phyloP scores from a whole-genome alignment of 2,888 invertebrate species.

The Tinea pellionella region DNA sequence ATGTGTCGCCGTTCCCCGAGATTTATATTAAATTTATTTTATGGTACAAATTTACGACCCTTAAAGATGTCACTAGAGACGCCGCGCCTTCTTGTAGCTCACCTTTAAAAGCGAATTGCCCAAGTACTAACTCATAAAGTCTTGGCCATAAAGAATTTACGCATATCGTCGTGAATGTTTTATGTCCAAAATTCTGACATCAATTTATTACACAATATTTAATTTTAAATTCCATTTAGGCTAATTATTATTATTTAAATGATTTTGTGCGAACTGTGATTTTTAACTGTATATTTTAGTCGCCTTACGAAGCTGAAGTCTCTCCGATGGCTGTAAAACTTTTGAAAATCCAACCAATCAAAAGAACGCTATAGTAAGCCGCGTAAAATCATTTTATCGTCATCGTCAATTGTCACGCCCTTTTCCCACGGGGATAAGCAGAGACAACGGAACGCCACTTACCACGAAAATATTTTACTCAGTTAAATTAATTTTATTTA shows the following conservation, averaged over 20 bases:
- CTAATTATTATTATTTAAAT: not conserved
- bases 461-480: no score
- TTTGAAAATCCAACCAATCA: no score
- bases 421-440: no score
- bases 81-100: slow-evolving; percentile 8
- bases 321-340: no score
- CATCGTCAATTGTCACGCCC: no score
- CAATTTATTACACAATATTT: not conserved
- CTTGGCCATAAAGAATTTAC: slow-evolving; percentile 9
- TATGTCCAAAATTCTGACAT: not conserved
- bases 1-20: slow-evolving; percentile 58
- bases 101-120: slow-evolving; percentile 13
- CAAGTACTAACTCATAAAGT: slow-evolving; percentile 1
- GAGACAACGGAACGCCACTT: no score
- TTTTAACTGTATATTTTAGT: no score
- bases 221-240: not conserved
- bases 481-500: no score
- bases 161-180: slow-evolving; percentile 7
- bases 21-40: slow-evolving; percentile 47
- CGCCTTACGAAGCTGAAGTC: no score
- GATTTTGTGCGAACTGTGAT: no score
- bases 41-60: slow-evolving; percentile 55
- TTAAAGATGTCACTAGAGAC: slow-evolving; percentile 40
- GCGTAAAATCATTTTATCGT: no score
- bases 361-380: no score